Conservation (phyloP, 2,797 vertebrate species). For the Clarias platycephalus region DNA sequence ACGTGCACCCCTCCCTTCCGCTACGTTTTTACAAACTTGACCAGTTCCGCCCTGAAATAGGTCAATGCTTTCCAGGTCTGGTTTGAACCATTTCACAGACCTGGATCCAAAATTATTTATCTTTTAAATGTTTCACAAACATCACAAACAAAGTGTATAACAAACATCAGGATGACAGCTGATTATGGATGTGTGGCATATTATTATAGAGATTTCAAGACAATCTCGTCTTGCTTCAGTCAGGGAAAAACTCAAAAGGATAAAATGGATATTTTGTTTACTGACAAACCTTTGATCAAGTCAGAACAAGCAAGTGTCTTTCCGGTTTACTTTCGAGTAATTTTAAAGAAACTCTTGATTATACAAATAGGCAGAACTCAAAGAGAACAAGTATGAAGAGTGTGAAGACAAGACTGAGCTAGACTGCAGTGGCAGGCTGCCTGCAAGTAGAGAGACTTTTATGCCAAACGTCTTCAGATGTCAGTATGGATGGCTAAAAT, state of each 20-base stretch:
- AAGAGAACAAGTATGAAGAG: constrained; percentile 11
- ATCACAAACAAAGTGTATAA: constrained; percentile 21
- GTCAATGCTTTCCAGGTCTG: constrained; percentile 43
- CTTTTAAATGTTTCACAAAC: constrained; percentile 22
- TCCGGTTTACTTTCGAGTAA: constrained; percentile 23
- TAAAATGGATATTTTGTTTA: constrained; percentile 29
- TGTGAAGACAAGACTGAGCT: constrained; percentile 12
- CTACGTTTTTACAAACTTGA: constrained; percentile 26
- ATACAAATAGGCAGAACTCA: constrained; percentile 31
- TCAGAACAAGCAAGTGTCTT: constrained; percentile 20
- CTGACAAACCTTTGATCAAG: constrained; percentile 26
- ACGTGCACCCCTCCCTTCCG: constrained; percentile 22
- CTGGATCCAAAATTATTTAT: constrained; percentile 34
- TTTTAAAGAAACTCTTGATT: constrained; percentile 8
- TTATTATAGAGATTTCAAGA: background rate
- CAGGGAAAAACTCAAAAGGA: background rate
- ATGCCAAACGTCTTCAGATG: constrained; percentile 48
- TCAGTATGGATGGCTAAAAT: constrained; percentile 46
- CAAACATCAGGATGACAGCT: constrained; percentile 25
- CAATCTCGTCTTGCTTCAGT: background rate
- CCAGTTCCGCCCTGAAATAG: constrained; percentile 41
- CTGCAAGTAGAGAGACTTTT: constrained; percentile 32
- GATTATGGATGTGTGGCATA: background rate
- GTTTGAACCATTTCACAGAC: constrained; percentile 40
- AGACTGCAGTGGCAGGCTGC: constrained; percentile 17